Percentiles rank a stretch among this genome's conserved stretches.
Evolutionary conservation across 2,113 vertebrate species (phyloP).

Genomic region (Brienomyrus longianalis): DNA sequence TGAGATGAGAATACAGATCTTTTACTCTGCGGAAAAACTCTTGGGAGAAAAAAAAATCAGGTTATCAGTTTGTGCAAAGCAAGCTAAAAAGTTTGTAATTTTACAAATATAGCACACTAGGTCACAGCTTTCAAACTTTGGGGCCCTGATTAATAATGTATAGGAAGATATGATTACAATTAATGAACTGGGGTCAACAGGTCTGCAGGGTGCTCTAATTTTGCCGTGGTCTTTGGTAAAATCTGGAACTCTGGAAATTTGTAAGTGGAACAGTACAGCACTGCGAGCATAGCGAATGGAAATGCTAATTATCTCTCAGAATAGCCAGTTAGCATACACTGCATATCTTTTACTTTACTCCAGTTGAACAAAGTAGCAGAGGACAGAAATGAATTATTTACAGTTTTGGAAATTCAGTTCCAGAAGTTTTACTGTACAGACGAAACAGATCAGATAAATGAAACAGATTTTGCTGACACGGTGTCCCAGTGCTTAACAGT

Average conservation of each 20-base stretch:
- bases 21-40: background rate
- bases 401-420: background rate
- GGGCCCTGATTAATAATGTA: background rate
- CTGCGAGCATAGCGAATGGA: background rate
- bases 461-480: background rate
- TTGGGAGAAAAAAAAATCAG: background rate
- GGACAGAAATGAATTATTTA: background rate
- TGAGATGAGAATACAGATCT: background rate
- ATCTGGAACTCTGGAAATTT: background rate
- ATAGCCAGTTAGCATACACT: background rate
- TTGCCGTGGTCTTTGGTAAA: background rate
- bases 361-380: background rate
- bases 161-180: constrained; percentile 6
- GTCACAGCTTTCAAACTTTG: background rate
- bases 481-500: background rate
- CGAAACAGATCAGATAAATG: background rate
- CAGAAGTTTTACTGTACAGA: background rate
- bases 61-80: background rate
- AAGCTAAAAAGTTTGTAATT: background rate
- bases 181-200: background rate
- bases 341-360: background rate
- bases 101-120: background rate
- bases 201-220: background rate
- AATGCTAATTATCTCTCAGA: background rate
- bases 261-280: background rate